Percentiles rank a stretch among this genome's conserved stretches.
Conservation (phyloP, 2,797 vertebrate genomes). For the Onychomys leucogaster region DNA sequence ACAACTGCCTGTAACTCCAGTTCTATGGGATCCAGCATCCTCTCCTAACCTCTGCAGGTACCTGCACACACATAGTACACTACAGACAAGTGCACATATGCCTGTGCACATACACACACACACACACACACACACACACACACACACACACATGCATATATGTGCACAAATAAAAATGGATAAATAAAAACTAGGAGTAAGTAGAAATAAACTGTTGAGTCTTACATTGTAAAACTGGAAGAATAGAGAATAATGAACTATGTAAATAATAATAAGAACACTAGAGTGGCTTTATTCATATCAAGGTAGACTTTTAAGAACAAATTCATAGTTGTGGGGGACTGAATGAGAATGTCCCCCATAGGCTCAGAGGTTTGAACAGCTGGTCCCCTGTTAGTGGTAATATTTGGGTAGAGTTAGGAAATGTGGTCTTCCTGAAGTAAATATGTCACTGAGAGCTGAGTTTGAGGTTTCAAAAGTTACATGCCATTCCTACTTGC, state of each 20-base stretch:
- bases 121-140: too few species aligned
- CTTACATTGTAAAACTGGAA: constrained; percentile 10
- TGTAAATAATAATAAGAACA: background rate
- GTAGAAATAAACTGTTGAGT: background rate
- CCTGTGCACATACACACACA: background rate
- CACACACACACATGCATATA: too few species aligned
- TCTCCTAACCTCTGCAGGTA: background rate
- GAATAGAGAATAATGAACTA: background rate
- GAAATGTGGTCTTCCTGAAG: background rate
- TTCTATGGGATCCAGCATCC: too few species aligned
- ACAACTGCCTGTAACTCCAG: background rate
- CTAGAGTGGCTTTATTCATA: background rate
- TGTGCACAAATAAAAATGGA: background rate
- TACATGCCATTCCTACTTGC: background rate
- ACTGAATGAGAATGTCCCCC: background rate
- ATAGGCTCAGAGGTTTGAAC: background rate
- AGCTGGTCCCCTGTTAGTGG: background rate
- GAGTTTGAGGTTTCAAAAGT: background rate
- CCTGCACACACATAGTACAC: background rate
- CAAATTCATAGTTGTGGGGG: background rate
- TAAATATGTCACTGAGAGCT: background rate
- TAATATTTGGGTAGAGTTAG: background rate
- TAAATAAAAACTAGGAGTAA: background rate
- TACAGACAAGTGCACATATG: too few species aligned
- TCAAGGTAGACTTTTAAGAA: background rate